Conservation (phyloP, 2,888 invertebrate genomes). For the Caenorhabditis imperialis region DNA sequence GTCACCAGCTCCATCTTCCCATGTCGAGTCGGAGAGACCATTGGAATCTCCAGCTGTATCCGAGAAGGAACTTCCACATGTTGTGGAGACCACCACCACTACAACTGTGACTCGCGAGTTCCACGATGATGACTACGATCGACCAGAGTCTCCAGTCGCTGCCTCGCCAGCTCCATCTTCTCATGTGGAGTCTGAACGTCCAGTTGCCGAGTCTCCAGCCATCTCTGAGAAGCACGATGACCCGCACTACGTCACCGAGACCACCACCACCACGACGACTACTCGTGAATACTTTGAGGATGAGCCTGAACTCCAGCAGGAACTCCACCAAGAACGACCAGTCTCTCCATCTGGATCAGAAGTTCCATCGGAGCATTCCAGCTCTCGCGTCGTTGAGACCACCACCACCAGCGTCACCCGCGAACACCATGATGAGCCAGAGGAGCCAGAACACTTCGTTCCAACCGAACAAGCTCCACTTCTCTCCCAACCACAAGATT, state of each 20-base stretch:
- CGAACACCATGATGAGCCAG: constrained; percentile 17
- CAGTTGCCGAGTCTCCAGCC: constrained; percentile 7
- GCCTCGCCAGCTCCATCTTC: constrained; percentile 23
- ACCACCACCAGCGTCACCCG: constrained; percentile 12
- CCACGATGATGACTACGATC: constrained; percentile 16
- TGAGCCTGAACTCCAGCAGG: neutral
- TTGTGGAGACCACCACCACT: constrained; percentile 34
- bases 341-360: too few relatives aligned
- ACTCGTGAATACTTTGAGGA: constrained; percentile 2
- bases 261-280: constrained; percentile 24
- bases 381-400: constrained; percentile 1
- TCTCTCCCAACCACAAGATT: constrained; percentile 23
- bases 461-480: constrained; percentile 32
- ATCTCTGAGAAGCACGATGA: constrained; percentile 1
- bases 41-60: constrained; percentile 12
- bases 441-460: constrained; percentile 16
- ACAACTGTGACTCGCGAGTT: constrained; percentile 38
- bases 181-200: constrained; percentile 21
- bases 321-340: neutral
- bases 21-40: too few relatives aligned
- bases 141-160: constrained; percentile 1
- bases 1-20: neutral
- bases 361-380: too few relatives aligned
- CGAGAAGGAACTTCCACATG: constrained; percentile 21
- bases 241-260: constrained; percentile 25